Conservation (phyloP, 2,113 vertebrate genomes). For the Calidris pygmaea region DNA sequence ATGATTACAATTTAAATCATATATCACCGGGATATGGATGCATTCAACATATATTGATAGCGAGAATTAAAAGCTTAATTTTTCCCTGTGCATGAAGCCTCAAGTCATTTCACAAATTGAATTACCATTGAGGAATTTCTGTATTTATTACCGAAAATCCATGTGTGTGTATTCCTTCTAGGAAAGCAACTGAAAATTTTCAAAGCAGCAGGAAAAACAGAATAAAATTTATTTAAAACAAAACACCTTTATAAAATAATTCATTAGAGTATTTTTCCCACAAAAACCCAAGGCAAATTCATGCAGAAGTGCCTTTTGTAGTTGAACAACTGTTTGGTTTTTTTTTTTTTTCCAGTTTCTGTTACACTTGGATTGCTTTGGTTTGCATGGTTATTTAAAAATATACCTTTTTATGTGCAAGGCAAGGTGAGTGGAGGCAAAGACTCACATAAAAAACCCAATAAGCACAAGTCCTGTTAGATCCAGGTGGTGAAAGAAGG, state of each 20-base stretch:
- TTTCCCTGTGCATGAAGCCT: background rate
- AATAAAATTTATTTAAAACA: no score
- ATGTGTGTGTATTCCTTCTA: background rate
- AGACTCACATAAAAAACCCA: background rate
- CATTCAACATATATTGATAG: background rate
- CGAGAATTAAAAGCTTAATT: background rate
- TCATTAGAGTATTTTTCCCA: no score
- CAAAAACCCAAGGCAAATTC: no score
- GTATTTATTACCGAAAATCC: background rate
- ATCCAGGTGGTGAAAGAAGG: background rate
- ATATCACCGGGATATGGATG: background rate
- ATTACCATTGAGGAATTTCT: background rate
- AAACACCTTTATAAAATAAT: no score
- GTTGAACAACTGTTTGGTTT: background rate
- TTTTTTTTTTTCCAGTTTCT: background rate
- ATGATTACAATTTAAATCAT: background rate
- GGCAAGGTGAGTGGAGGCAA: background rate
- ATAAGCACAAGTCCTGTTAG: background rate
- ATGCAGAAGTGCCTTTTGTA: no score
- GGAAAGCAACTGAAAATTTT: background rate
- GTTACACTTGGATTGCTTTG: background rate
- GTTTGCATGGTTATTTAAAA: constrained; percentile 4
- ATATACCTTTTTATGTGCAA: background rate
- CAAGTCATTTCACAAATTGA: background rate
- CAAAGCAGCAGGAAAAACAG: background rate